These are phyloP conservation scores for Gracilinanus agilis DNA, from an alignment of 2,113 vertebrate genomes.

Conservation along the genomic window DNA sequence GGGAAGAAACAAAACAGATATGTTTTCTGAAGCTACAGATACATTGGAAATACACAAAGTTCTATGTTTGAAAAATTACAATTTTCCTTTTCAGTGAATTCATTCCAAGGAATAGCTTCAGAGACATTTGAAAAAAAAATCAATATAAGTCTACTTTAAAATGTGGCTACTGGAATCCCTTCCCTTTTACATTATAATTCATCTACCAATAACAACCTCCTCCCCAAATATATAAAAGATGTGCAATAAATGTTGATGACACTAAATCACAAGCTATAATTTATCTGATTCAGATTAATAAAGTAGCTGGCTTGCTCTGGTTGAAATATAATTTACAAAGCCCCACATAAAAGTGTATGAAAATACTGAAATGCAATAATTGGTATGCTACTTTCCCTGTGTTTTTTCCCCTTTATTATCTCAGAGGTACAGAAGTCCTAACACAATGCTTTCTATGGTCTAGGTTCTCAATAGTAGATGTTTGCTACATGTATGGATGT, in stretches of 20 bases:
- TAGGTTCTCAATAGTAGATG: background rate
- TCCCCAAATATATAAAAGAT: background rate
- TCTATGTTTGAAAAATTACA: background rate
- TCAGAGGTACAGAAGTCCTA: background rate
- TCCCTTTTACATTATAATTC: background rate
- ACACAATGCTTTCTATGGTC: background rate
- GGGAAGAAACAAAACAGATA: slow-evolving; percentile 69
- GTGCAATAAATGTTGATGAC: background rate
- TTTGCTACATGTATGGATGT: background rate
- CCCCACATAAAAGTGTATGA: background rate
- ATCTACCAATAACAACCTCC: background rate
- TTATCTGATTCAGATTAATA: background rate
- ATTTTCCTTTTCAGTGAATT: background rate
- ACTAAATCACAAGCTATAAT: background rate
- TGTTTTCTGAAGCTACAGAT: slow-evolving; percentile 66
- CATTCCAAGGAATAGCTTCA: background rate
- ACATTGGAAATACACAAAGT: background rate
- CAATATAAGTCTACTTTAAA: background rate
- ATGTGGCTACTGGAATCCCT: background rate
- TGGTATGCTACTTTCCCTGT: background rate
- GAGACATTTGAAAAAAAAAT: background rate
- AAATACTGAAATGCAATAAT: background rate
- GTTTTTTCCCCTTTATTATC: background rate
- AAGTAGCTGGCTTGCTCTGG: background rate
- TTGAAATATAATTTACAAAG: background rate